Percentiles rank a stretch among this genome's conserved stretches.
phyloP scores from a whole-genome alignment of 1,140 invertebrate genomes.

The Euglossa dilemma region DNA sequence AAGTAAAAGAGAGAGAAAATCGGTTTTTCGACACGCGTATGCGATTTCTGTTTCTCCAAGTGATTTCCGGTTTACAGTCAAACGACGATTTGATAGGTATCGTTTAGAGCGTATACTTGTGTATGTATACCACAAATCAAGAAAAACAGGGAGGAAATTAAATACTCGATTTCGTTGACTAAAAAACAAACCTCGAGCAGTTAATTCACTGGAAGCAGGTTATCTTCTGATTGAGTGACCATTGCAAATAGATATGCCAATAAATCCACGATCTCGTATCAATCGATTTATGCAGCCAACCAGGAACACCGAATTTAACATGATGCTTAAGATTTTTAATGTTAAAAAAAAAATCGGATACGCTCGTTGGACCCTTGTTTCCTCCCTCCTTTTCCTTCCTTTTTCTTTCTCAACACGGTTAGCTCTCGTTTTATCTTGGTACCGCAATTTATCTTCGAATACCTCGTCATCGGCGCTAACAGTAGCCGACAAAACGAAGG shows the following conservation, averaged over 20 bases:
- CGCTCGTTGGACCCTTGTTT: constrained; percentile 9
- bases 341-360: constrained; percentile 9
- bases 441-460: constrained; percentile 40
- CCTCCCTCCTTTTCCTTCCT: constrained; percentile 21
- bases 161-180: neutral
- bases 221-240: constrained; percentile 46
- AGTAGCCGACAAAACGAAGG: constrained; percentile 43
- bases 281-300: constrained; percentile 12
- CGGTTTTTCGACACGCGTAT: constrained; percentile 18
- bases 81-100: neutral
- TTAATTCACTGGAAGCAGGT: constrained; percentile 29
- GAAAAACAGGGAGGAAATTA: constrained; percentile 4
- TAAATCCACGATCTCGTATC: constrained; percentile 33
- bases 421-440: constrained; percentile 37
- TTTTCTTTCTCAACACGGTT: constrained; percentile 4
- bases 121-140: neutral
- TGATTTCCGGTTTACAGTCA: constrained; percentile 51
- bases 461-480: constrained; percentile 50
- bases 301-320: constrained; percentile 16
- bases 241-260: constrained; percentile 9
- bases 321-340: constrained; percentile 12
- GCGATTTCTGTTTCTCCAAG: constrained; percentile 37
- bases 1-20: constrained; percentile 9
- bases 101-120: neutral
- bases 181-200: constrained; percentile 37